Conservation (phyloP, 2,797 vertebrate genomes). For the Lophura swinhoii region DNA sequence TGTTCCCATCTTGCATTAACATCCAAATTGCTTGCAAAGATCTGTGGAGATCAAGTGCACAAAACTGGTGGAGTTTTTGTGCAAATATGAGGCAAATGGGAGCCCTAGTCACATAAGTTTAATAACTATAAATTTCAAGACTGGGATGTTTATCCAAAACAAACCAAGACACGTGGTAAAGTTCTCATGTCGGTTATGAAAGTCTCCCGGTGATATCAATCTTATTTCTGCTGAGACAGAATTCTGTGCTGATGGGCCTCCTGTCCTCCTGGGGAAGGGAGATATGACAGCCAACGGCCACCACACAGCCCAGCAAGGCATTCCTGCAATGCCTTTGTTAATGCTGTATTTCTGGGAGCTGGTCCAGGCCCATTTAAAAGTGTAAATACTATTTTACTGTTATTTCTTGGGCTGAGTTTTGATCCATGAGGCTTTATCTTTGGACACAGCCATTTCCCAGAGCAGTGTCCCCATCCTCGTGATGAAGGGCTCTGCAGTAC, state of each 20-base stretch:
- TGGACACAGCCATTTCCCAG: conserved; percentile 27
- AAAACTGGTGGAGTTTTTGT: not conserved
- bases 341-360: conserved; percentile 33
- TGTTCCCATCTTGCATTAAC: not conserved
- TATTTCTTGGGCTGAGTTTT: conserved; percentile 31
- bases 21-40: not conserved
- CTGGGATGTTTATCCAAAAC: not conserved
- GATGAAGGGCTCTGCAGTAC: conserved; percentile 35
- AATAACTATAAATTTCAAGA: not conserved
- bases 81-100: not conserved
- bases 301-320: not conserved
- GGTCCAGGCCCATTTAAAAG: not conserved
- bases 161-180: not conserved
- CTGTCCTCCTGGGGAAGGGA: not conserved
- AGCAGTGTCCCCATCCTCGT: not conserved
- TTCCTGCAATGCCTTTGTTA: not conserved
- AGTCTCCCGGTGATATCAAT: not conserved
- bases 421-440: conserved; percentile 51
- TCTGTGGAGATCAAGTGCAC: not conserved
- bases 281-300: not conserved
- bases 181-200: not conserved
- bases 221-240: not conserved
- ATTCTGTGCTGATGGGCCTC: not conserved
- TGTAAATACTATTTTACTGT: conserved; percentile 6
- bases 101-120: not conserved